Conservation (phyloP, 2,113 vertebrate genomes). For the Agapornis roseicollis region DNA sequence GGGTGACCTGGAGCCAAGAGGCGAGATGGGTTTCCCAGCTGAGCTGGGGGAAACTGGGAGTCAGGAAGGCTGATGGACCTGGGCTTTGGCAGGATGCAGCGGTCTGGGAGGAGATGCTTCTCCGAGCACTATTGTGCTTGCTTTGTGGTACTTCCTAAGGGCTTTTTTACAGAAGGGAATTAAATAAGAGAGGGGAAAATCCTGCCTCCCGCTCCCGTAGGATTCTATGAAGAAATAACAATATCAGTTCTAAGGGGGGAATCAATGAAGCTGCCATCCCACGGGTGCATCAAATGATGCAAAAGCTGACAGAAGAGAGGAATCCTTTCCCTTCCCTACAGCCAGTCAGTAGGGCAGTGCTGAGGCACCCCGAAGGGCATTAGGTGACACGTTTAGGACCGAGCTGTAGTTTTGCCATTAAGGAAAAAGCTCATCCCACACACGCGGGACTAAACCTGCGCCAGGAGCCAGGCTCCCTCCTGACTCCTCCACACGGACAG, state of each 20-base stretch:
- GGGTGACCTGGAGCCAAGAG: not conserved
- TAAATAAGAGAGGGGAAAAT: not conserved
- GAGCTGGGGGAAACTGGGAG: not conserved
- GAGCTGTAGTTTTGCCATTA: not conserved
- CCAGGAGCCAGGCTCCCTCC: not conserved
- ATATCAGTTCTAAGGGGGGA: not conserved
- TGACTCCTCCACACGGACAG: rapidly evolving
- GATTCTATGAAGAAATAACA: not conserved
- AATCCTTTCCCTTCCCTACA: not conserved
- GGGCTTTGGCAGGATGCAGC: not conserved
- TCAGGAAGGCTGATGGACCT: not conserved
- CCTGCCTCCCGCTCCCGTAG: not conserved
- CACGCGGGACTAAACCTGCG: rapidly evolving
- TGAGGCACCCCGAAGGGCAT: rapidly evolving
- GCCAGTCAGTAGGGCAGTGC: not conserved
- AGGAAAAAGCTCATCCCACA: not conserved
- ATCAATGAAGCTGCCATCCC: not conserved
- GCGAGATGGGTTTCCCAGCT: not conserved
- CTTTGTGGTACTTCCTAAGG: not conserved
- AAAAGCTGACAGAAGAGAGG: not conserved
- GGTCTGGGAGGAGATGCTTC: not conserved
- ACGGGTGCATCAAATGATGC: not conserved
- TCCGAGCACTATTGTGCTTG: not conserved
- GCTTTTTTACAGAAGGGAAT: not conserved
- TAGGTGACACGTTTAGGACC: not conserved